Conservation (phyloP, 2,113 vertebrate species). For the Salvator merianae region DNA sequence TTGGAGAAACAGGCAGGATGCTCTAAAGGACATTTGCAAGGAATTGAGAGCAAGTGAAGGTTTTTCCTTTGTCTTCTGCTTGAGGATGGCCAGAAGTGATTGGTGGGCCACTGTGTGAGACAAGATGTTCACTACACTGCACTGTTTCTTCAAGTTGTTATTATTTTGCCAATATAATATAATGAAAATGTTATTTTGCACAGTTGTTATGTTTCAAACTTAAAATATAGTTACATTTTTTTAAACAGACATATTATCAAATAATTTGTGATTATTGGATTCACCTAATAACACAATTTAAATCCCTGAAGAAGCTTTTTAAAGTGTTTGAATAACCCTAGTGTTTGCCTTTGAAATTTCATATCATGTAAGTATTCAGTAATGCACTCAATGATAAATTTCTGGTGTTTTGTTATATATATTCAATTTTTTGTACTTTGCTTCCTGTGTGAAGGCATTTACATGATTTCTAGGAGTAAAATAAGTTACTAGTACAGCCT, state of each 20-base stretch:
- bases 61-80: no score
- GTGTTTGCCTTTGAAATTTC: background rate
- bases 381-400: background rate
- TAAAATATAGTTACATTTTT: background rate
- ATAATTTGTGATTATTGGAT: background rate
- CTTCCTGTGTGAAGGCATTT: slow-evolving; percentile 18
- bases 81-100: no score
- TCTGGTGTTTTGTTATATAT: slow-evolving; percentile 1
- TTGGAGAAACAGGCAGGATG: no score
- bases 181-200: no score
- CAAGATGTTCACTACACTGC: no score
- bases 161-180: no score
- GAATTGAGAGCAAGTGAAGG: no score
- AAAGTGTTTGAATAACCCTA: background rate
- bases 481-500: slow-evolving; percentile 20
- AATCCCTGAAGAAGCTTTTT: background rate
- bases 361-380: background rate
- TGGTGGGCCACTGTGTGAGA: no score
- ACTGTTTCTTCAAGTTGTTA: no score
- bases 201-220: no score
- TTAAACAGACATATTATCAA: background rate
- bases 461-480: slow-evolving; percentile 16
- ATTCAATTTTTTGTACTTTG: background rate
- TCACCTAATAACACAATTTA: background rate
- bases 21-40: no score